phyloP scores from a whole-genome alignment of 2,888 invertebrate species.

The Spisula subtruncata region DNA sequence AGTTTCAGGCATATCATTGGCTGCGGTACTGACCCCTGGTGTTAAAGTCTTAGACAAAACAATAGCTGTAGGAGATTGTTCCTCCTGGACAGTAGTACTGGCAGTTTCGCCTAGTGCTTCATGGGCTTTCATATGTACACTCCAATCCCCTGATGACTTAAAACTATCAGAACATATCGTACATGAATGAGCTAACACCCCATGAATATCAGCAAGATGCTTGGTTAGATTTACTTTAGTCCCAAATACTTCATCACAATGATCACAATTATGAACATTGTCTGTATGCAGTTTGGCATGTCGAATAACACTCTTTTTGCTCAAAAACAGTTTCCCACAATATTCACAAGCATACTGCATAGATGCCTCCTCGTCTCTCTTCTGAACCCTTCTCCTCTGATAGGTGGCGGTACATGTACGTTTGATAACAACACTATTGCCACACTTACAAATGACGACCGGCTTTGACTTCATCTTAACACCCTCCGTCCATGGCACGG shows the following conservation, averaged over 20 bases:
- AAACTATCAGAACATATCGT: background rate
- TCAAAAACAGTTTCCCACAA: constrained; percentile 39
- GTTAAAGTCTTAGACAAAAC: background rate
- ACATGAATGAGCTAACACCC: background rate
- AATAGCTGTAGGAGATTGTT: background rate
- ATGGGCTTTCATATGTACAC: background rate
- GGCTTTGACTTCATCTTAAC: background rate
- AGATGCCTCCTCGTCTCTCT: background rate
- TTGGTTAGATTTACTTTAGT: background rate
- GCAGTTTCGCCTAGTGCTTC: background rate
- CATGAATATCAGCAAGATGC: background rate
- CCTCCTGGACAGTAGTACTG: background rate
- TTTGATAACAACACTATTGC: constrained; percentile 17
- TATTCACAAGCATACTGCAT: constrained; percentile 33
- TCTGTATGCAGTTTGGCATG: constrained; percentile 32
- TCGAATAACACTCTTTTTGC: background rate
- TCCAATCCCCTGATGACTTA: background rate
- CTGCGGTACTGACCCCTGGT: background rate
- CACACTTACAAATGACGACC: constrained; percentile 35
- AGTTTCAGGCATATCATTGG: background rate
- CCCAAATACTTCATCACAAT: background rate
- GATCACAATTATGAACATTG: background rate
- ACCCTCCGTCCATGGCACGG: constrained; percentile 32
- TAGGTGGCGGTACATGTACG: constrained; percentile 1
- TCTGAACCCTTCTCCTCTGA: background rate